Evolutionary conservation across 2,797 vertebrate genomes (phyloP).

Genomic region (Thaleichthys pacificus): DNA sequence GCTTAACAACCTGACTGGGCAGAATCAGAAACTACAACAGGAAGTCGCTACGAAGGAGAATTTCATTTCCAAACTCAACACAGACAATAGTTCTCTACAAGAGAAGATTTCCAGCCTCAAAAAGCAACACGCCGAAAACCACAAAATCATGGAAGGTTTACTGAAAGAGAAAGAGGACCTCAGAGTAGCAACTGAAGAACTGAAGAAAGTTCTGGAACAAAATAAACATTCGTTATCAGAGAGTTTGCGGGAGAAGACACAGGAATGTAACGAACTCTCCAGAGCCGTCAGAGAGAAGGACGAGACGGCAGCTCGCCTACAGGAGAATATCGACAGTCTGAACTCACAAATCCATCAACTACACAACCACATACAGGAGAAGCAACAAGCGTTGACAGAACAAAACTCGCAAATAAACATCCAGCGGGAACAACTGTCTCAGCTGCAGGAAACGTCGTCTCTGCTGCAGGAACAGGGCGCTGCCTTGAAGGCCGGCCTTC

Average conservation of each 20-base stretch:
- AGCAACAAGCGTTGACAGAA: conserved; percentile 62
- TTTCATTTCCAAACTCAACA: conserved; percentile 58
- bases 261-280: conserved; percentile 71
- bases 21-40: conserved; percentile 71
- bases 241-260: conserved; percentile 75
- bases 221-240: conserved; percentile 49
- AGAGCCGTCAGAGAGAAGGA: conserved; percentile 67
- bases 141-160: conserved; percentile 62
- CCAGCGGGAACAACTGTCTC: conserved; percentile 65
- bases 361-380: conserved; percentile 57
- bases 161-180: conserved; percentile 73
- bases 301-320: conserved; percentile 62
- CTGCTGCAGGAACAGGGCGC: conserved; percentile 77
- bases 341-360: conserved; percentile 64
- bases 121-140: conserved; percentile 63
- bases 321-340: conserved; percentile 62
- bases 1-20: conserved; percentile 64
- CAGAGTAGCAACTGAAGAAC: conserved; percentile 51
- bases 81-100: conserved; percentile 61
- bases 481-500: conserved; percentile 71
- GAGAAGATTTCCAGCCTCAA: conserved; percentile 63
- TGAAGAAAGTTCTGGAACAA: conserved; percentile 68
- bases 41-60: conserved; percentile 59
- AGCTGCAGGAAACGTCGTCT: conserved; percentile 69
- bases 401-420: conserved; percentile 61